A percentile compares a stretch with the other conserved stretches of the same genome.
phyloP scores from a whole-genome alignment of 2,797 vertebrate genomes.

The Otolemur crassicaudatus region DNA sequence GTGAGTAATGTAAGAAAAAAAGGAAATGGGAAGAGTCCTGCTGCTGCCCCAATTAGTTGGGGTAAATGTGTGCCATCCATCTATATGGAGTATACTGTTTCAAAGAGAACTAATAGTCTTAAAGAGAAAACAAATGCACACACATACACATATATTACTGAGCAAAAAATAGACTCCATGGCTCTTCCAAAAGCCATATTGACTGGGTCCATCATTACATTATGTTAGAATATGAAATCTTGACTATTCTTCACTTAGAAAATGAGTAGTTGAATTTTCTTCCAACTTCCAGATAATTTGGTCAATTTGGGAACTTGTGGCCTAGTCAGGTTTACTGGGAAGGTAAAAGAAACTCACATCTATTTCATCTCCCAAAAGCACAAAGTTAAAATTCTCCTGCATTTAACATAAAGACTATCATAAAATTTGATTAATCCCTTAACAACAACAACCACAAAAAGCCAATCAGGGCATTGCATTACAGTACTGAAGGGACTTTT shows the following conservation, averaged over 20 bases:
- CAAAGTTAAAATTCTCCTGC: not conserved
- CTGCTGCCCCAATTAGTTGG: not conserved
- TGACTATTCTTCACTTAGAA: not conserved
- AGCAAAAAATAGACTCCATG: not conserved
- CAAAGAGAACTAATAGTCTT: not conserved
- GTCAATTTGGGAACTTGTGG: not conserved
- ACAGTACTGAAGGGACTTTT: not conserved
- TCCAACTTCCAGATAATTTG: constrained; percentile 25
- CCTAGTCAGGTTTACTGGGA: not conserved
- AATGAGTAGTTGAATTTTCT: not conserved
- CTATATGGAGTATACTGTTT: not conserved
- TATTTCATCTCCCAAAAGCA: not conserved
- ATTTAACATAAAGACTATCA: constrained; percentile 19
- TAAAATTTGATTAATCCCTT: not conserved
- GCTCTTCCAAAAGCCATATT: not conserved
- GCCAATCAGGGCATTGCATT: not conserved
- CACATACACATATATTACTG: not conserved
- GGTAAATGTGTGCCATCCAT: not conserved
- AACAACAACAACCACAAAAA: not conserved
- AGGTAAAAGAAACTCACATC: not conserved
- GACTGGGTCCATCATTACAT: not conserved
- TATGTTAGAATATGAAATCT: constrained; percentile 16
- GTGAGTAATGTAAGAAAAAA: no score
- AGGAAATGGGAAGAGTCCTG: not conserved
- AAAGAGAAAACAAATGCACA: not conserved